phyloP scores from a whole-genome alignment of 2,797 vertebrate species.

The Eleutherodactylus coqui region DNA sequence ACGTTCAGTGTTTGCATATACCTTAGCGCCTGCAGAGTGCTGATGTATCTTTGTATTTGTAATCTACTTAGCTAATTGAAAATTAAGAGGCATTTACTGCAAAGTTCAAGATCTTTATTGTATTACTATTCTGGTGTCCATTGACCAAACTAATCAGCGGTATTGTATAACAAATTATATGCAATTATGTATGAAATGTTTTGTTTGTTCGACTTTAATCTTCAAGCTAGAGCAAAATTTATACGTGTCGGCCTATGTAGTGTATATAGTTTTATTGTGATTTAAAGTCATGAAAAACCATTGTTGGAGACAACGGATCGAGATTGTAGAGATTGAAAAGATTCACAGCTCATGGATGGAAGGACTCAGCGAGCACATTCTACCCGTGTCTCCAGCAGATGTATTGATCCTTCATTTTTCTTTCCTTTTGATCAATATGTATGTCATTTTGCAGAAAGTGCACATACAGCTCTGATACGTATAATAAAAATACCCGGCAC shows the following conservation, averaged over 20 bases:
- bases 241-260: neutral
- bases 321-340: neutral
- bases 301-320: neutral
- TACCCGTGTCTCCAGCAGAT: neutral
- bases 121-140: too few species aligned
- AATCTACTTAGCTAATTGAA: too few species aligned
- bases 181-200: neutral
- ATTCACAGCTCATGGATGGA: slow-evolving; percentile 12
- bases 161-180: too few species aligned
- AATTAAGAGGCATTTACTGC: too few species aligned
- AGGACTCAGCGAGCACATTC: slow-evolving; percentile 6
- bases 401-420: slow-evolving; percentile 44
- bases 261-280: neutral
- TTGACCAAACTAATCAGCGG: too few species aligned
- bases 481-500: neutral
- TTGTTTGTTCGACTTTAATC: neutral
- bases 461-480: neutral
- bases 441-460: slow-evolving; percentile 35
- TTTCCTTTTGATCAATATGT: slow-evolving; percentile 37
- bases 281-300: neutral
- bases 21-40: too few species aligned
- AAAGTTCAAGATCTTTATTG: too few species aligned
- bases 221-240: neutral
- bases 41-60: too few species aligned
- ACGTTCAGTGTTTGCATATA: too few species aligned